Conservation (phyloP, 92 coral and sea anemone species). For the Porites divaricata region DNA sequence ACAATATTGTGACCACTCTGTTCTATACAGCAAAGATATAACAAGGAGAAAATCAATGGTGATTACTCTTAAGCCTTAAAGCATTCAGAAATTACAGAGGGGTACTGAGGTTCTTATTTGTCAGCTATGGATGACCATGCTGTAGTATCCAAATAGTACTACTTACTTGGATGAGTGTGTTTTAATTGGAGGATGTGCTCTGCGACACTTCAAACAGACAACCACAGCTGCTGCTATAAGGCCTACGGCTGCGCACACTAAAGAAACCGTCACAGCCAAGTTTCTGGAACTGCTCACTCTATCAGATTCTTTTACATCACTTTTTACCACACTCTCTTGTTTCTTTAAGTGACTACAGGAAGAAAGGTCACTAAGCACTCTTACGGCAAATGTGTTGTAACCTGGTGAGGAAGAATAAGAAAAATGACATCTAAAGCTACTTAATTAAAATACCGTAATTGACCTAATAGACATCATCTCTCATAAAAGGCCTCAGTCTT, state of each 20-base stretch:
- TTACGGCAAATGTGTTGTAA: conserved; percentile 77
- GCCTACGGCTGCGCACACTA: conserved; percentile 85
- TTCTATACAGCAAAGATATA: no score
- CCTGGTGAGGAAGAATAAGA: conserved; percentile 46
- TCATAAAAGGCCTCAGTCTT: no score
- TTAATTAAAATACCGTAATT: background rate
- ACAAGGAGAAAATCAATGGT: no score
- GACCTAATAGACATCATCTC: background rate
- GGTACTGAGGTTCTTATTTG: no score
- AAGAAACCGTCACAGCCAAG: conserved; percentile 85
- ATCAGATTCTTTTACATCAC: background rate
- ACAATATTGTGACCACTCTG: no score
- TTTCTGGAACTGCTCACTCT: conserved; percentile 52
- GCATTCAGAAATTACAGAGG: no score
- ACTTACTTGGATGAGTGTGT: conserved; percentile 71
- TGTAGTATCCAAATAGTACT: background rate
- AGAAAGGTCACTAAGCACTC: conserved; percentile 69
- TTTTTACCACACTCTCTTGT: conserved; percentile 2
- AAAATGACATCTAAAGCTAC: background rate
- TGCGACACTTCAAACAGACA: conserved; percentile 88
- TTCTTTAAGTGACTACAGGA: conserved; percentile 46
- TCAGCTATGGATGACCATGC: background rate
- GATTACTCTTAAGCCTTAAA: no score
- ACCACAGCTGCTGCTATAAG: conserved; percentile 84
- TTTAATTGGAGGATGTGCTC: conserved; percentile 75